A percentile compares a stretch with the other conserved stretches of the same genome.
Conservation (phyloP, 2,888 invertebrate genomes). For the Lomographa bimaculata region DNA sequence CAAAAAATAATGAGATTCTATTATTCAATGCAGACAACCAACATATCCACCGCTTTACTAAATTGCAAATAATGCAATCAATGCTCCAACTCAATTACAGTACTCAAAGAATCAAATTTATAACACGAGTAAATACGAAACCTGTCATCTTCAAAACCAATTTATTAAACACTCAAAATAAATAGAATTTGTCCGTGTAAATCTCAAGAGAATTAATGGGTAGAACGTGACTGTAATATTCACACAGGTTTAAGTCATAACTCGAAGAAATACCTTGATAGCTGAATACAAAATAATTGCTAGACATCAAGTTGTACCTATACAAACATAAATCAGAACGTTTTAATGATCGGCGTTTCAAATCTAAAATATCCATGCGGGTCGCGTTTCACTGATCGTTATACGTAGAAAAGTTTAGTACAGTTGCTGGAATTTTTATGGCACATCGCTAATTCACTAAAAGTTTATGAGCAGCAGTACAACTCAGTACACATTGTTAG, state of each 20-base stretch:
- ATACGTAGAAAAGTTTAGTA: conserved; percentile 24
- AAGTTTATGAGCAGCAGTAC: too few relatives aligned
- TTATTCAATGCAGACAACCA: too few relatives aligned
- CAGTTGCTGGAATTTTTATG: too few relatives aligned
- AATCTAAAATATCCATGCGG: conserved; percentile 22
- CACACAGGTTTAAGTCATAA: conserved; percentile 2
- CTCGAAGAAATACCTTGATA: not conserved
- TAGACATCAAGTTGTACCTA: conserved; percentile 20
- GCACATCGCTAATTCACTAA: too few relatives aligned
- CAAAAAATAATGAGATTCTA: too few relatives aligned
- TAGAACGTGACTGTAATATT: conserved; percentile 17
- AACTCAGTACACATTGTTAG: too few relatives aligned
- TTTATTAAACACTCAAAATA: conserved; percentile 6
- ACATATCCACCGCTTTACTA: too few relatives aligned
- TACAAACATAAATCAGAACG: conserved; percentile 19
- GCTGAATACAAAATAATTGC: conserved; percentile 17
- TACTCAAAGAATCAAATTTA: too few relatives aligned
- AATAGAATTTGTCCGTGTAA: conserved; percentile 14
- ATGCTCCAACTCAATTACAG: too few relatives aligned
- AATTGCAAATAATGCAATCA: too few relatives aligned
- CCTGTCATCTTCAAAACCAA: too few relatives aligned
- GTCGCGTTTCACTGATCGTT: conserved; percentile 21
- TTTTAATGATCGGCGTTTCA: conserved; percentile 21
- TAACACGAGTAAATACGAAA: too few relatives aligned
- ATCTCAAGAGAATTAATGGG: conserved; percentile 15